Base-by-base conservation (phyloP, 2,888 invertebrate genomes). In the Cyclophora punctaria region DNA sequence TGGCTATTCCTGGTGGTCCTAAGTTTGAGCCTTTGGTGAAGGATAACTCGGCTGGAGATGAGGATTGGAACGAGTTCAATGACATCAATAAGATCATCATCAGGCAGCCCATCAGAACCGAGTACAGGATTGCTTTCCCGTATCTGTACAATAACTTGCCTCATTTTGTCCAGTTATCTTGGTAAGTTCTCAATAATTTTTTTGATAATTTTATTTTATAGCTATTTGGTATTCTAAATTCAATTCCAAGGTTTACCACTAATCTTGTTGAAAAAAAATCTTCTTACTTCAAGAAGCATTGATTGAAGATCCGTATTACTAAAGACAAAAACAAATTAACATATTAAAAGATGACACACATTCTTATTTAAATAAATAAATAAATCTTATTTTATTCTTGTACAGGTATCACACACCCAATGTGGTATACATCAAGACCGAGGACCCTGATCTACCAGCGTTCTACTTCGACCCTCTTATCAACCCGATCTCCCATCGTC, bases 61-160 rank as follows among this genome's bases (percentile, higher is more conserved):
- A 99, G 87, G 99, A 99, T 80, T 99, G 99, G 99, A 99, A 99
- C 86, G 99, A 99, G 86, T 99, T 99, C 74, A 99, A 99, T 88
- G 99, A 99, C 74, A 99, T 99, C 64, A 99, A 99, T 82, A 99
- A 99, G 88, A 99, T 99, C 68, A 99, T 99, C 59, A 99, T 99
- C 65, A 91, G 99, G 5, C 99, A 99, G 74, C 99, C 99, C 3
- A 96, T 99, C 62, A 92, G 99, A 58, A 99, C 99, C 0, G 99
- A 99, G 82, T 99, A 99, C 80, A 92, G 99, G 63, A 99, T 99
- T 73, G 99, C 99, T 0, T 99, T 99, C 83, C 99, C 99, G 0
- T 99, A 98, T 82, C 90, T 99, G 64, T 99, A 99, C 89, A 99
- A 99, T 83, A 99, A 98, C 78, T 93, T 98, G 91, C 98, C 99